phyloP scores from a whole-genome alignment of 2,797 vertebrate genomes.

The Heliangelus exortis region DNA sequence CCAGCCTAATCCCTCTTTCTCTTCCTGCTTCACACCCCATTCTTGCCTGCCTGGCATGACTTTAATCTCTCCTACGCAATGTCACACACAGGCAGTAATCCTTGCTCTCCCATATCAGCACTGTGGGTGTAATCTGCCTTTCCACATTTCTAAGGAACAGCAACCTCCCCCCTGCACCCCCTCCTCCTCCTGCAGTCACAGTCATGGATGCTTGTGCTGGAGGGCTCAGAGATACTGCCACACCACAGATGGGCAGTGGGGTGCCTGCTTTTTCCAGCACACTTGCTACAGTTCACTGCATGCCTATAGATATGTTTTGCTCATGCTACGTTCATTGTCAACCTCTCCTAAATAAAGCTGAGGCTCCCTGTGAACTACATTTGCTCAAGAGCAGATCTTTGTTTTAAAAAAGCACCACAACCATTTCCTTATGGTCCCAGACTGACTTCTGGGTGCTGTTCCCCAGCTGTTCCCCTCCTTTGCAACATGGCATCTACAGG shows the following conservation, averaged over 20 bases:
- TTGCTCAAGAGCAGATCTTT: not conserved
- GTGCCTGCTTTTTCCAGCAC: not conserved
- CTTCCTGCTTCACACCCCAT: not conserved
- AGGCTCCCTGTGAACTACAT: not conserved
- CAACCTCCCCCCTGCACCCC: not conserved
- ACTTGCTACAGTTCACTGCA: not conserved
- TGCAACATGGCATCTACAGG: not conserved
- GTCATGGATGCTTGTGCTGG: not conserved
- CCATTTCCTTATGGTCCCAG: not conserved
- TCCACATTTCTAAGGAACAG: not conserved
- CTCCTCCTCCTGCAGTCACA: not conserved
- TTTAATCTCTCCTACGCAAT: not conserved
- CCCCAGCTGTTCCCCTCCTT: not conserved
- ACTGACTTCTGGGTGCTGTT: not conserved
- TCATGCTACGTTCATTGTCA: not conserved
- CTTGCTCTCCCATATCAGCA: not conserved
- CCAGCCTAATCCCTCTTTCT: not conserved
- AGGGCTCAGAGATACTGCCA: not conserved
- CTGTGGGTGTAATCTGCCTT: constrained; percentile 29
- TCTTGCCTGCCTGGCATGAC: not conserved
- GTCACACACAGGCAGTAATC: constrained; percentile 21
- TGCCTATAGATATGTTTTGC: not conserved
- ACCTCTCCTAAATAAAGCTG: not conserved
- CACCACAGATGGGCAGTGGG: not conserved
- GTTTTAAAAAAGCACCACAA: not conserved